A percentile compares a stretch with the other conserved stretches of the same genome.
These are phyloP conservation scores for Sebastes goodei DNA, from an alignment of 2,797 vertebrate species.

Conservation along the genomic window DNA sequence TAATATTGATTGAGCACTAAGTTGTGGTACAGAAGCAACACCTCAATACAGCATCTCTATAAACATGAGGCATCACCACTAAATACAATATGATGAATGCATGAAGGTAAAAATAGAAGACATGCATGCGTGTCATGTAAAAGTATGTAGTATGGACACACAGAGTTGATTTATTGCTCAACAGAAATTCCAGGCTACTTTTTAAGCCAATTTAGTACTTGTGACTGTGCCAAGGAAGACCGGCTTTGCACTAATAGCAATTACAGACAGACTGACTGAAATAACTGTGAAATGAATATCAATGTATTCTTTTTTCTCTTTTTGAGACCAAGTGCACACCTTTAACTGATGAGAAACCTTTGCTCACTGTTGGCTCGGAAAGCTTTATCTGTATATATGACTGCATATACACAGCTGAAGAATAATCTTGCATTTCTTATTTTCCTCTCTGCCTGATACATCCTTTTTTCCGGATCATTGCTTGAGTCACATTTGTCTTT, in stretches of 20 bases:
- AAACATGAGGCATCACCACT: not conserved
- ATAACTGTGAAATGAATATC: not conserved
- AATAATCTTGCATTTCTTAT: constrained; percentile 4
- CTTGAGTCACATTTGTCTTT: constrained; percentile 42
- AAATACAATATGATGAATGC: not conserved
- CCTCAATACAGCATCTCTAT: not conserved
- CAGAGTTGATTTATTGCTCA: not conserved
- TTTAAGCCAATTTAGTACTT: not conserved
- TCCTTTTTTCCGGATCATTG: constrained; percentile 19
- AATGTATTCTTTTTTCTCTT: not conserved
- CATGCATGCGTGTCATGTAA: not conserved
- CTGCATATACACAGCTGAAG: not conserved
- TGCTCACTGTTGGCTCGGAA: not conserved
- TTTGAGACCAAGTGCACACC: not conserved
- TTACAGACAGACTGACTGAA: not conserved
- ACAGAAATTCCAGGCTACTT: not conserved
- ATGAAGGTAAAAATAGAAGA: not conserved
- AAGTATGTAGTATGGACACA: not conserved
- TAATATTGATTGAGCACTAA: not conserved
- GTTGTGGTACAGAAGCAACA: not conserved
- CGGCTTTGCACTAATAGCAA: not conserved
- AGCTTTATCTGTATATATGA: not conserved
- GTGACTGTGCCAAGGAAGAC: not conserved
- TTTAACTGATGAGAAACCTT: not conserved
- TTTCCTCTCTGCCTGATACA: constrained; percentile 12